These are phyloP conservation scores for Apamea anceps DNA, from an alignment of 2,888 invertebrate species.

Conservation along the genomic window DNA sequence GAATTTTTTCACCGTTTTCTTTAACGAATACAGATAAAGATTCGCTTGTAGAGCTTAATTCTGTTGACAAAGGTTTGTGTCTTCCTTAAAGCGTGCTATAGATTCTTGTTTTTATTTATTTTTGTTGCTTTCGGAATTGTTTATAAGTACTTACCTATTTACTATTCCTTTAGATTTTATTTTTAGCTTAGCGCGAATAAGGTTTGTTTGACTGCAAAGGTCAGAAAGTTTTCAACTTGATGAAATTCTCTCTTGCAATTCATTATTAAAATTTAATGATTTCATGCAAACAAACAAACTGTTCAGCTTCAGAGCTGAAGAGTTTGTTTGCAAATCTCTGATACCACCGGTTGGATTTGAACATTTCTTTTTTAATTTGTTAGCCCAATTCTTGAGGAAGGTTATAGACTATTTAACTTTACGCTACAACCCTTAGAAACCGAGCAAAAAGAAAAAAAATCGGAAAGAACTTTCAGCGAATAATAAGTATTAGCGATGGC, in stretches of 20 bases:
- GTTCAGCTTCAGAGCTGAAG: neutral
- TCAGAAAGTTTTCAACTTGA: slow-evolving; percentile 3
- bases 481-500: neutral
- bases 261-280: slow-evolving; percentile 4
- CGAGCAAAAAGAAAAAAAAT: neutral
- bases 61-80: slow-evolving; percentile 34
- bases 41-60: slow-evolving; percentile 48
- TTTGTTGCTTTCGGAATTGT: slow-evolving; percentile 7
- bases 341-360: neutral
- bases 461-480: neutral
- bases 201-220: slow-evolving; percentile 3
- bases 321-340: neutral
- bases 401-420: neutral
- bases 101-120: neutral
- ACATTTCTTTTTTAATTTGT: neutral
- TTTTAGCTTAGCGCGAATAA: neutral
- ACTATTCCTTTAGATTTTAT: slow-evolving; percentile 8
- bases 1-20: slow-evolving; percentile 57
- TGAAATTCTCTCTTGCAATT: slow-evolving; percentile 18
- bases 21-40: slow-evolving; percentile 59
- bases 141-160: slow-evolving; percentile 3
- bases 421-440: neutral
- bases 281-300: neutral
- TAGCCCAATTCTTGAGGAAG: neutral
- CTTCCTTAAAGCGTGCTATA: slow-evolving; percentile 4